Conservation (phyloP, 1,140 invertebrate species). For the Gonioctena quinquepunctata region DNA sequence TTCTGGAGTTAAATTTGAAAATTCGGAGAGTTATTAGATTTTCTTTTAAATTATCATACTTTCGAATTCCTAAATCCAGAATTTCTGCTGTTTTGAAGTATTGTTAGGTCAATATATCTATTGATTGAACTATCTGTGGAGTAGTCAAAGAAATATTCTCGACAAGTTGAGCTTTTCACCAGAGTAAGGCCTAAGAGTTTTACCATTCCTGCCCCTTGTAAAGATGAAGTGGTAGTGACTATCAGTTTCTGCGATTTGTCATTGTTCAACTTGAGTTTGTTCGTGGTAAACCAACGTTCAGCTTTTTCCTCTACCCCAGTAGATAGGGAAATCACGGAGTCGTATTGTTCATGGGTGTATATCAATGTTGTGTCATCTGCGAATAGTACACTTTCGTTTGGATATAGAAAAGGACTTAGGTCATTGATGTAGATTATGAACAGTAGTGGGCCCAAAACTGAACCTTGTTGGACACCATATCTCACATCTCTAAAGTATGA, state of each 20-base stretch:
- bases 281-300: background rate
- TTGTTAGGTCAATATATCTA: too few species aligned
- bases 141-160: too few species aligned
- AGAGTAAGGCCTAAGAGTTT: slow-evolving; percentile 2
- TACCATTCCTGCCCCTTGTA: background rate
- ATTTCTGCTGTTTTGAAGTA: too few species aligned
- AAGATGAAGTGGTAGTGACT: background rate
- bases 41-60: too few species aligned
- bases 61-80: too few species aligned
- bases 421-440: background rate
- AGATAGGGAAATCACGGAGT: background rate
- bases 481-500: background rate
- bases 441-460: background rate
- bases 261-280: background rate
- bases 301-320: background rate
- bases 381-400: background rate
- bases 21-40: too few species aligned
- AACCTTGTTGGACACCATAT: background rate
- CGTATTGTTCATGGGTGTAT: background rate
- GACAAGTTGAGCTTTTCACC: background rate
- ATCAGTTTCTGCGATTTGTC: background rate
- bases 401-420: background rate
- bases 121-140: too few species aligned
- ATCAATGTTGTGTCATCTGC: background rate
- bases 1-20: too few species aligned